Base-by-base conservation (phyloP, 2,797 vertebrate species). In the Thripadectes ignobilis region DNA sequence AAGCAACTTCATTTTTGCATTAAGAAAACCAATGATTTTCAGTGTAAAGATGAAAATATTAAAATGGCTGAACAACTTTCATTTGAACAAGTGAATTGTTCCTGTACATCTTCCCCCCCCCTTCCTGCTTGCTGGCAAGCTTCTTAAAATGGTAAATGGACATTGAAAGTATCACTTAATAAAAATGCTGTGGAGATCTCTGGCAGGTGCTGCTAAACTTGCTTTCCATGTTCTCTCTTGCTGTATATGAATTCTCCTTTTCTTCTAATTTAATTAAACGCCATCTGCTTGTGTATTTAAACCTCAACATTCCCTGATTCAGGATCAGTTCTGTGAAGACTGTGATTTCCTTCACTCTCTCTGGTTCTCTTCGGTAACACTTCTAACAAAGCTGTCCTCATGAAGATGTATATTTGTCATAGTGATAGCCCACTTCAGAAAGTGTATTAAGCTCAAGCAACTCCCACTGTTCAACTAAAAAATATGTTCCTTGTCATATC, bases 401-500 rank as follows among this genome's bases (percentile, higher is more conserved):
- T 58, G 91, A 95, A 96, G 89, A 68, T 93, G 85, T 48, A 41
- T 92, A 80, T 93, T 94, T 95, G 62, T 96, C 91, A 92, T 49
- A 73, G 91, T 36, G 92, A 88, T 88, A 96, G 71, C 79, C 86
- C 66, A 61, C 91, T 96, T 96, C 66, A 66, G 85, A 82, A 92
- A 91, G 82, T 52, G 62, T 62, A 94, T 86, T 91, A 88, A 95
- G 63, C 76, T 92, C 69, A 94, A 92, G 48, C 69, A 96, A 71
- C 88, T 94, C 93, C 85, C 74, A 82, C 93, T 85, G 83, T 93
- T 92, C 88, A 76, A 12, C 66, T 89, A 21, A 88, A 63, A 96
- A 96, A 93, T 96, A 91, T 92, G 94, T 87, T 95, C 34, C 82
- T 86, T 95, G 94, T 96, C 95, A 86, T 84, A n/a, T 86, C 79